Percentiles rank a stretch among this genome's conserved stretches.
Evolutionary conservation across 1,140 invertebrate species (phyloP).

Genomic region (Solen grandis): DNA sequence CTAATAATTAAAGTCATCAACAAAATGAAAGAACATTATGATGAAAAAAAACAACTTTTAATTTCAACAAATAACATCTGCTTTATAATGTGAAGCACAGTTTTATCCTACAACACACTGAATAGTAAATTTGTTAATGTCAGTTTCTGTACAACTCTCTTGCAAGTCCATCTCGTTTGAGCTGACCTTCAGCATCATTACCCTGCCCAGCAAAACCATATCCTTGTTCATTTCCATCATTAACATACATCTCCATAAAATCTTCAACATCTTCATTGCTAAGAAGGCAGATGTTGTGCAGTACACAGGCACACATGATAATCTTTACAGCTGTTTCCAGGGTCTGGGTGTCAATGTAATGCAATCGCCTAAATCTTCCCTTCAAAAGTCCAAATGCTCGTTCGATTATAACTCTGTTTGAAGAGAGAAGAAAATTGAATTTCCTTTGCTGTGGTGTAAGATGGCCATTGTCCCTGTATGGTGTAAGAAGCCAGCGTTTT

Average conservation of each 20-base stretch:
- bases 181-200: neutral
- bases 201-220: too few relatives aligned
- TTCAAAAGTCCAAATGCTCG: constrained; percentile 7
- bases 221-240: neutral
- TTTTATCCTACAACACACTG: too few relatives aligned
- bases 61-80: too few relatives aligned
- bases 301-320: constrained; percentile 10
- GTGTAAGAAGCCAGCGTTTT: constrained; percentile 67
- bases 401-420: constrained; percentile 29
- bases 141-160: too few relatives aligned
- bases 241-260: neutral
- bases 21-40: too few relatives aligned
- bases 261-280: constrained; percentile 4
- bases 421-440: constrained; percentile 24
- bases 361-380: neutral
- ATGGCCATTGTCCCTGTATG: constrained; percentile 72
- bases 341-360: neutral
- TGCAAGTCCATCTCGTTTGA: constrained; percentile 10
- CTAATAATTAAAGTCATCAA: too few relatives aligned
- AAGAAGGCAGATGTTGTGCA: constrained; percentile 24
- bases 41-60: too few relatives aligned
- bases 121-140: too few relatives aligned
- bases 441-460: constrained; percentile 21
- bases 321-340: neutral
- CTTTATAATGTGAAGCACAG: too few relatives aligned